Percentiles rank a stretch among this genome's conserved stretches.
Conservation (phyloP, 2,888 invertebrate genomes). For the Amphipoea oculea region DNA sequence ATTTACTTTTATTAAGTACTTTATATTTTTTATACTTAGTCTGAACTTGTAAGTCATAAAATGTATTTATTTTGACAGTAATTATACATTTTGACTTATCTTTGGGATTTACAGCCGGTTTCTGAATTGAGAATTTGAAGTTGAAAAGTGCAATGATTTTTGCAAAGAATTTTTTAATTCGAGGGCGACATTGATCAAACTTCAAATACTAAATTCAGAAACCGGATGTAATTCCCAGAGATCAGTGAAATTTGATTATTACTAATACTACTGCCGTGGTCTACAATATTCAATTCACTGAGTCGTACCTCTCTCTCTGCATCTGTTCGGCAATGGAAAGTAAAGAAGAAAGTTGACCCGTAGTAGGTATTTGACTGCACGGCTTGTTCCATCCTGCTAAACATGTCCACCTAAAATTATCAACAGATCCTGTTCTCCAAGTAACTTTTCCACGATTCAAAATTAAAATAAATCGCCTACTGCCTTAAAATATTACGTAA, state of each 20-base stretch:
- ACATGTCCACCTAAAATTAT: not conserved
- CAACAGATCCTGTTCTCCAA: not conserved
- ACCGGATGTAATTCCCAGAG: not conserved
- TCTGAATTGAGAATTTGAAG: not conserved
- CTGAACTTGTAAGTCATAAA: slow-evolving; percentile 30
- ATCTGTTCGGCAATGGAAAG: not conserved
- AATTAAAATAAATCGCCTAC: slow-evolving; percentile 25
- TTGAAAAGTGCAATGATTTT: not conserved
- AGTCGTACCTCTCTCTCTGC: not conserved
- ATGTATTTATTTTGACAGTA: slow-evolving; percentile 22
- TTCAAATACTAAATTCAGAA: not conserved
- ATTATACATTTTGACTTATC: not conserved
- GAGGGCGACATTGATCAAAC: not conserved
- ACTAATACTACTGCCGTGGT: not conserved
- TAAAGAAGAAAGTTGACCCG: not conserved
- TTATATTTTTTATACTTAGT: slow-evolving; percentile 48
- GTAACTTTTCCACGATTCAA: not conserved
- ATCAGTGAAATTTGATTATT: not conserved
- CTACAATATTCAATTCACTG: not conserved
- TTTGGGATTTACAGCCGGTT: not conserved
- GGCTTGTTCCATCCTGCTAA: not conserved
- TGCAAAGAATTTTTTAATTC: not conserved
- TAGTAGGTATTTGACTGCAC: not conserved
- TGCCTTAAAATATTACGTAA: slow-evolving; percentile 27
- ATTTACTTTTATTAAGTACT: slow-evolving; percentile 52